These are phyloP conservation scores for Nephrotoma guestfalica DNA, from an alignment of 2,888 invertebrate genomes.

Conservation along the genomic window DNA sequence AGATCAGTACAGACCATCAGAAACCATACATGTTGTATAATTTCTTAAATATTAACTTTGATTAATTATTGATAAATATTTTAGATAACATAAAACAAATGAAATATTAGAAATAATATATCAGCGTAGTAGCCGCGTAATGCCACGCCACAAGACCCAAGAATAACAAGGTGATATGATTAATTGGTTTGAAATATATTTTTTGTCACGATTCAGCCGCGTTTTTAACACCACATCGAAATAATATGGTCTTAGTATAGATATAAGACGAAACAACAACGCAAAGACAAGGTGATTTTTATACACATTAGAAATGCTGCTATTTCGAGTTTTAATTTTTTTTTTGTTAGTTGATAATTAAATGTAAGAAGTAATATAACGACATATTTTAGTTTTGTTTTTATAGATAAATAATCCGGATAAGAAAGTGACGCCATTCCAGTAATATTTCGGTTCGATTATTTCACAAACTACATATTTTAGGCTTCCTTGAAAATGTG, in stretches of 20 bases:
- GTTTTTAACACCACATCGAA: not conserved
- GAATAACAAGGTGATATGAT: not conserved
- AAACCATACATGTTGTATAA: not conserved
- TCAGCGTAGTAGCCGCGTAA: not conserved
- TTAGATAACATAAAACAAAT: not conserved
- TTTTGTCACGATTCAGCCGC: not conserved
- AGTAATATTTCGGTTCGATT: not conserved
- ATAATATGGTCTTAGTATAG: not conserved
- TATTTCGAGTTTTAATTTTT: not conserved
- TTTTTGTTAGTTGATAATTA: not conserved
- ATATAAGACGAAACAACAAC: not conserved
- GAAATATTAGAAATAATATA: not conserved
- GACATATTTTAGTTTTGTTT: not conserved
- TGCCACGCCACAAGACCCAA: not conserved
- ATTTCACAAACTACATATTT: not conserved
- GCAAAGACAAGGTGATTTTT: not conserved
- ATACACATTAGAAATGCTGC: not conserved
- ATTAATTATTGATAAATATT: not conserved
- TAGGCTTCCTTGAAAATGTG: not conserved
- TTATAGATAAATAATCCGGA: not conserved
- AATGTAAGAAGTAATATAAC: not conserved
- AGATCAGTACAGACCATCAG: not conserved
- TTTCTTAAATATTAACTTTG: not conserved
- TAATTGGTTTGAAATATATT: not conserved
- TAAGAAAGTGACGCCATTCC: not conserved